Conservation (phyloP, 1,140 invertebrate genomes). For the Drosophila kikkawai region DNA sequence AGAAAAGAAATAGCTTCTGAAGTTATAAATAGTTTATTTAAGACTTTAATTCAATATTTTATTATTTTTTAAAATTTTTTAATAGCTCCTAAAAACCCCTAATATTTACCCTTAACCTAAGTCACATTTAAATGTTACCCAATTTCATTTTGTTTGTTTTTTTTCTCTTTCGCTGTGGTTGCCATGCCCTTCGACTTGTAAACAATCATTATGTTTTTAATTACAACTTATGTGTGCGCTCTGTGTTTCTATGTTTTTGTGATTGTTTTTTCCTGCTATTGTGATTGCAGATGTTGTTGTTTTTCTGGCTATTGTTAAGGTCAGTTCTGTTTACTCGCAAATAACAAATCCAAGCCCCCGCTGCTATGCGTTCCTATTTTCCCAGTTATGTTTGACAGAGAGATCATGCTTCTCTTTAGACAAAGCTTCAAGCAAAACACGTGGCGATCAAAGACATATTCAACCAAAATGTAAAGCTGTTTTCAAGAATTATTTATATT, state of each 20-base stretch:
- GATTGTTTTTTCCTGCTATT: not conserved
- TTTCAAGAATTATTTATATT: not conserved
- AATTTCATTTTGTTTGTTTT: constrained; percentile 26
- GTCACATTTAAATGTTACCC: constrained; percentile 4
- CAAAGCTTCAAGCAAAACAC: constrained; percentile 4
- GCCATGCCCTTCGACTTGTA: constrained; percentile 51
- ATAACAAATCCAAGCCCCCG: constrained; percentile 37
- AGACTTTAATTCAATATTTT: not conserved
- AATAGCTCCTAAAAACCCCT: not conserved
- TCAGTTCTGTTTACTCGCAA: constrained; percentile 61
- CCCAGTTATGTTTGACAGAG: constrained; percentile 11
- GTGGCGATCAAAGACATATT: not conserved
- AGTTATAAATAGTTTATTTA: not conserved
- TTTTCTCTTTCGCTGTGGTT: constrained; percentile 22
- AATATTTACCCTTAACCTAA: not conserved
- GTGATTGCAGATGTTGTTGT: constrained; percentile 15
- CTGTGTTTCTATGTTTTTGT: constrained; percentile 5
- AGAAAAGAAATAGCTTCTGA: not conserved
- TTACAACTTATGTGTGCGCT: constrained; percentile 22
- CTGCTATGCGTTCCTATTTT: constrained; percentile 11
- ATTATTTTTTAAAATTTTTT: not conserved
- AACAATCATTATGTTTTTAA: constrained; percentile 44
- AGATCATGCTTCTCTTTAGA: not conserved
- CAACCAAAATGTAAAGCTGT: not conserved
- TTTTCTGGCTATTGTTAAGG: constrained; percentile 55